phyloP scores from a whole-genome alignment of 2,113 vertebrate species.

The Tragulus kanchil region DNA sequence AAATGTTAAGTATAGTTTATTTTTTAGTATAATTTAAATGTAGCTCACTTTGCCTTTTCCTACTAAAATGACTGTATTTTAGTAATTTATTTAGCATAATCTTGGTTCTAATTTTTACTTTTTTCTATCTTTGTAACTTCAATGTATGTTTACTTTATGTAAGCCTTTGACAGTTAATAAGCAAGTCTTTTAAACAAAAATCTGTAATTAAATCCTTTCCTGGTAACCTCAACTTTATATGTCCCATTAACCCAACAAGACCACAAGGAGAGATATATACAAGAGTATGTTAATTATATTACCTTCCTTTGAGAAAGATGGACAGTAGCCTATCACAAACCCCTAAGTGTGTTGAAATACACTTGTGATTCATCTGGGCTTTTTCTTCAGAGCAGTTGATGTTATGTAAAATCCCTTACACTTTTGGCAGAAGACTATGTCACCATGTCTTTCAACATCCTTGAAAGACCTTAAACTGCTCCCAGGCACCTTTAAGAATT shows the following conservation, averaged over 20 bases:
- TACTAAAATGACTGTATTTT: background rate
- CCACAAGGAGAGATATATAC: background rate
- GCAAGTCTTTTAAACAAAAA: constrained; percentile 34
- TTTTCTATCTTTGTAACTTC: background rate
- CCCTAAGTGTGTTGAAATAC: background rate
- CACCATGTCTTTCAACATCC: background rate
- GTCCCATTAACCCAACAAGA: background rate
- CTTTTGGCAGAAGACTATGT: background rate
- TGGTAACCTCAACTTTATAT: background rate
- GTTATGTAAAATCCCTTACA: background rate
- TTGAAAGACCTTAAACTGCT: background rate
- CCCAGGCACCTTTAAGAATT: background rate
- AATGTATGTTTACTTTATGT: background rate
- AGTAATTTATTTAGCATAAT: background rate
- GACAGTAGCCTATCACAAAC: background rate
- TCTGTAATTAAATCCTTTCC: background rate
- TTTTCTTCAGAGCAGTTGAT: background rate
- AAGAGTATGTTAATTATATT: background rate
- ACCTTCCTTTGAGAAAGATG: background rate
- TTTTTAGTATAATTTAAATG: background rate
- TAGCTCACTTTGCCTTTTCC: background rate
- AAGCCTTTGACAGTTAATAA: background rate
- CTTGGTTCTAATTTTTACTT: background rate
- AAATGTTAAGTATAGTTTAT: background rate
- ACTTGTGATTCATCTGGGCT: constrained; percentile 30